A percentile compares a stretch with the other conserved stretches of the same genome.
Evolutionary conservation across 2,113 vertebrate genomes (phyloP).

Genomic region (Dipodomys ordii): DNA sequence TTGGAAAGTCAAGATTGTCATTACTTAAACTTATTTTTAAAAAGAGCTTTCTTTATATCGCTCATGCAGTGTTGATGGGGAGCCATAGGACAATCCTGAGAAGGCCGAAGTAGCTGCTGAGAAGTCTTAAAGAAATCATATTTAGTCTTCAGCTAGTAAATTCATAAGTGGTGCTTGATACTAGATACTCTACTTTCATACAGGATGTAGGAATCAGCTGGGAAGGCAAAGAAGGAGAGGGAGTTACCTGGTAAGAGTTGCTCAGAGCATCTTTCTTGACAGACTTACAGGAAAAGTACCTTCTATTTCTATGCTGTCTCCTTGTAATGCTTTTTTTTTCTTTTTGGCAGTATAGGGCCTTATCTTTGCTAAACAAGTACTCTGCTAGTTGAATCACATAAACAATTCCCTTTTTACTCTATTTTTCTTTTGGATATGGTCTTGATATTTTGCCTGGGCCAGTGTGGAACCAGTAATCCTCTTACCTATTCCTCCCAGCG

Average conservation of each 20-base stretch:
- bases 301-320: not conserved
- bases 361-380: too few relatives aligned
- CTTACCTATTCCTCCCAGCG: too few relatives aligned
- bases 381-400: too few relatives aligned
- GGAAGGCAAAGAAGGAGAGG: not conserved
- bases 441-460: too few relatives aligned
- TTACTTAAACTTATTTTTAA: not conserved
- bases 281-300: not conserved
- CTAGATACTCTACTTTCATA: not conserved
- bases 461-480: too few relatives aligned
- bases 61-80: not conserved
- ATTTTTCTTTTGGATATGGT: too few relatives aligned
- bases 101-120: not conserved
- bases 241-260: not conserved
- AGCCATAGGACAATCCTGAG: not conserved
- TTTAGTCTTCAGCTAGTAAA: constrained; percentile 19
- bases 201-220: not conserved
- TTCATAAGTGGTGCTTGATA: not conserved
- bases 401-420: too few relatives aligned
- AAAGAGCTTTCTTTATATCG: not conserved
- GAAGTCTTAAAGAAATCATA: not conserved
- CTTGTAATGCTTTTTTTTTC: not conserved
- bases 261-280: not conserved
- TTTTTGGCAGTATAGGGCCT: too few relatives aligned
- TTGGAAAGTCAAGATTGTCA: not conserved